These are phyloP conservation scores for Varanus komodoensis DNA, from an alignment of 2,113 vertebrate species.

Conservation along the genomic window DNA sequence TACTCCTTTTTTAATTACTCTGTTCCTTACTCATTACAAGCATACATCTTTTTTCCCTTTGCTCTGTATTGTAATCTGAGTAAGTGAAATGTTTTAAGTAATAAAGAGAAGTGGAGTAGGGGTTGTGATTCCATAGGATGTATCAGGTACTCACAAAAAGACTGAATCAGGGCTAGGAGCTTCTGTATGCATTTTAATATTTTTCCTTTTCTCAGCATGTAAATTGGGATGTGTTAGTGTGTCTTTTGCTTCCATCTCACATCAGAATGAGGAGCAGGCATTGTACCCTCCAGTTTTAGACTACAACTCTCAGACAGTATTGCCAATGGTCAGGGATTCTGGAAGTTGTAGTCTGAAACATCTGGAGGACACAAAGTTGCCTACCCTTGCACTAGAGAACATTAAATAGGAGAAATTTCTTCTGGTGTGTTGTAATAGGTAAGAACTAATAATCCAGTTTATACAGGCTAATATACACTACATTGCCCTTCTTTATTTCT, in stretches of 20 bases:
- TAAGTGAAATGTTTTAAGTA: no score
- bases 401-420: neutral
- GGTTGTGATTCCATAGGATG: neutral
- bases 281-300: no score
- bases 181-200: no score
- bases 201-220: neutral
- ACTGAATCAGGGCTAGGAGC: neutral
- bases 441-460: neutral
- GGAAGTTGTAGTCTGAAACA: no score
- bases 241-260: neutral
- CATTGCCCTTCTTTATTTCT: neutral
- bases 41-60: neutral
- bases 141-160: neutral
- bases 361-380: no score
- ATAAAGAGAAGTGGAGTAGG: neutral
- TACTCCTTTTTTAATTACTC: neutral
- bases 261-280: neutral
- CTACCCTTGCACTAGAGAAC: neutral
- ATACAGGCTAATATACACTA: neutral
- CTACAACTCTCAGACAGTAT: no score
- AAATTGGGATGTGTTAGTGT: neutral
- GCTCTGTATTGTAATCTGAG: neutral
- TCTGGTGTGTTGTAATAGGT: neutral
- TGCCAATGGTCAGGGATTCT: no score
- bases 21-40: neutral